A percentile compares a stretch with the other conserved stretches of the same genome.
phyloP scores from a whole-genome alignment of 92 coral and sea anemone species.

The Epizoanthus illoricatus region DNA sequence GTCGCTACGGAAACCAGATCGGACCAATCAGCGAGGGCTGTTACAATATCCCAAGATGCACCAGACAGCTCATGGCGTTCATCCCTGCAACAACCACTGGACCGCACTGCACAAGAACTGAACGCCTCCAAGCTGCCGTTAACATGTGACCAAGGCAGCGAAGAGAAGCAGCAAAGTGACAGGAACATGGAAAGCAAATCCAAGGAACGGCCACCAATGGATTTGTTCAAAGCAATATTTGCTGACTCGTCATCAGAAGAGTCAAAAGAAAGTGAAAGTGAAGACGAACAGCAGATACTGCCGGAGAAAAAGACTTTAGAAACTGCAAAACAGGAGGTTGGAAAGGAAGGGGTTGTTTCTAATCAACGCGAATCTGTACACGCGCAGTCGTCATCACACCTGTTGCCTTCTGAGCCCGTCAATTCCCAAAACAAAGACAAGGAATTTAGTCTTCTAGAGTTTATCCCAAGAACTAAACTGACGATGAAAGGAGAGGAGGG shows the following conservation, averaged over 20 bases:
- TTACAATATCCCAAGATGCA: not conserved
- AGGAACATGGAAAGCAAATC: conserved; percentile 20
- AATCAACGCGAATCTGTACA: not conserved
- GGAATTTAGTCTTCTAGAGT: too few relatives aligned
- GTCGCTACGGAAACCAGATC: not conserved
- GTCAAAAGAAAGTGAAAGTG: conserved; percentile 64
- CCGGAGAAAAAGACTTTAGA: not conserved
- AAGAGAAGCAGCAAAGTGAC: not conserved
- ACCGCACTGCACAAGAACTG: not conserved
- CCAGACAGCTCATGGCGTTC: not conserved
- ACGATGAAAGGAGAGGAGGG: not conserved
- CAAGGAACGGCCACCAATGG: conserved; percentile 82
- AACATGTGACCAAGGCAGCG: not conserved
- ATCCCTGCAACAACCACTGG: conserved; percentile 12
- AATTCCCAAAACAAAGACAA: not conserved
- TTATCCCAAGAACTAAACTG: not conserved
- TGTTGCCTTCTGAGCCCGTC: not conserved
- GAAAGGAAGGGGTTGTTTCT: not conserved
- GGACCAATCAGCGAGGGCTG: not conserved
- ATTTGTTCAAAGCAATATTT: conserved; percentile 92
- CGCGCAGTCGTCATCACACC: too few relatives aligned
- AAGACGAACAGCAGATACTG: conserved; percentile 27
- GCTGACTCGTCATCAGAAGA: conserved; percentile 91
- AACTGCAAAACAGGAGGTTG: not conserved
- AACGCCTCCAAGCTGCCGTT: not conserved